These are phyloP conservation scores for Dendrocopos noguchii DNA, from an alignment of 2,113 vertebrate genomes.

Conservation along the genomic window DNA sequence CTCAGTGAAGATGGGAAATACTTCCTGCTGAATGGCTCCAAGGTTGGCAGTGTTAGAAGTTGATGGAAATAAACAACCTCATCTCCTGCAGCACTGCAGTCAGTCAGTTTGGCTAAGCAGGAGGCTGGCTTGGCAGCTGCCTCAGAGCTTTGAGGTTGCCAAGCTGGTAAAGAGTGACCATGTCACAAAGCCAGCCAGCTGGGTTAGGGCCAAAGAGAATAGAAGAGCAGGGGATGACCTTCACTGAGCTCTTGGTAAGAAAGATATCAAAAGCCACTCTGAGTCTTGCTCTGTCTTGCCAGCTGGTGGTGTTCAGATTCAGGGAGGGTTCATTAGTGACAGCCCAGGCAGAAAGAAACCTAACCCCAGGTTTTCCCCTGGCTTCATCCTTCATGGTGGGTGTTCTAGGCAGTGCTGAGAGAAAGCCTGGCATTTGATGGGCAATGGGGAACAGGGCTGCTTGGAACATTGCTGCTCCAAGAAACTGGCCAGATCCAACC, in stretches of 20 bases:
- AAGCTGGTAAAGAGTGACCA: rapidly evolving
- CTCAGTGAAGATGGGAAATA: constrained; percentile 87
- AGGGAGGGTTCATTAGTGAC: background rate
- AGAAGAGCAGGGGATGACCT: background rate
- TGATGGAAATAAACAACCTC: background rate
- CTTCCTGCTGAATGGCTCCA: constrained; percentile 89
- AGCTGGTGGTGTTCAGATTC: background rate
- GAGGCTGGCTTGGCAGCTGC: background rate
- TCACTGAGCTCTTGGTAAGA: background rate
- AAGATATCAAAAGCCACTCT: background rate
- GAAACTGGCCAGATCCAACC: background rate
- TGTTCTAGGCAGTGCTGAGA: background rate
- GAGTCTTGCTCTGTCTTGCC: background rate
- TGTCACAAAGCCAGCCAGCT: background rate
- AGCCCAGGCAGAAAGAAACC: background rate
- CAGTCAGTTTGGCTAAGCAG: background rate
- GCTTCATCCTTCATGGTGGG: background rate
- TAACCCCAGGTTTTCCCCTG: background rate
- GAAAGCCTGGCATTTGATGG: background rate
- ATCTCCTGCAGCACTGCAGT: background rate
- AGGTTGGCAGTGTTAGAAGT: constrained; percentile 74
- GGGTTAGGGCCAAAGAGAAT: background rate
- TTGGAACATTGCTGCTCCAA: background rate
- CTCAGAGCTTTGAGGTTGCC: background rate
- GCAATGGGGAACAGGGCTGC: background rate